Base-by-base conservation (phyloP, 2,797 vertebrate genomes). In the Parauchenoglanis punctatus region DNA sequence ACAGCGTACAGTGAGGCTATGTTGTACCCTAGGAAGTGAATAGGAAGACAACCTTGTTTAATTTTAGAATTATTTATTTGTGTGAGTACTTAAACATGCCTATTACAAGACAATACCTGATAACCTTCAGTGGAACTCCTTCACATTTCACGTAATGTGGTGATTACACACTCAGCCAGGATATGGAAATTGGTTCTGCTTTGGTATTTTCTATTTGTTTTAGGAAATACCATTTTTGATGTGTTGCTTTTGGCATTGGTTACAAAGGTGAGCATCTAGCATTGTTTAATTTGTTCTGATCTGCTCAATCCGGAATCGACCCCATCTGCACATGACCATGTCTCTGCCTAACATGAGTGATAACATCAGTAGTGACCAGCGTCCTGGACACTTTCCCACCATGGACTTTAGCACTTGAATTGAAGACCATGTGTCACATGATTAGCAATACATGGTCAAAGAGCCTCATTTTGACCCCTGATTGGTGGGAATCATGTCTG, bases 261-360 rank as follows among this genome's bases (percentile, higher is more conserved):
- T 65, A 12, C 61, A 28, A 76, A 77, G 73, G 35, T 83, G 49
- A 85, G 58, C 87, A 84, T 81, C 68, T 49, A 83, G 80, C 76
- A 86, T 84, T 86, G 35, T 63, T 76, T 54, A 35, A 81, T 40
- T 40, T 40, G 3, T 40, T 40, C 40, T 40, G 40, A 40, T 40
- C 40, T 40, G 40, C 40, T 10, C 67, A 70, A 20, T 46, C 61
- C 23, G 59, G 67, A 18, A 83, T 89, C 40, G 58, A 67, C 89
- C 90, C 90, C 87, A 61, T 68, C 56, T 85, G 81, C 89, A 91
- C 81, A 87, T 78, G 61, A 83, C 70, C 83, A 7, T 61, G n/a
- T 77, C 56, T 83, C 59, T 68, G 23, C 2, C 20, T 76, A 20
- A 61, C 7, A 58, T 68, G 13, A 76, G 23, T 52, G 67, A 61